Evolutionary conservation across 2,888 invertebrate genomes (phyloP), one percentile per base, ranked within the genome.

Genomic region (Metacarcinus magister): DNA sequence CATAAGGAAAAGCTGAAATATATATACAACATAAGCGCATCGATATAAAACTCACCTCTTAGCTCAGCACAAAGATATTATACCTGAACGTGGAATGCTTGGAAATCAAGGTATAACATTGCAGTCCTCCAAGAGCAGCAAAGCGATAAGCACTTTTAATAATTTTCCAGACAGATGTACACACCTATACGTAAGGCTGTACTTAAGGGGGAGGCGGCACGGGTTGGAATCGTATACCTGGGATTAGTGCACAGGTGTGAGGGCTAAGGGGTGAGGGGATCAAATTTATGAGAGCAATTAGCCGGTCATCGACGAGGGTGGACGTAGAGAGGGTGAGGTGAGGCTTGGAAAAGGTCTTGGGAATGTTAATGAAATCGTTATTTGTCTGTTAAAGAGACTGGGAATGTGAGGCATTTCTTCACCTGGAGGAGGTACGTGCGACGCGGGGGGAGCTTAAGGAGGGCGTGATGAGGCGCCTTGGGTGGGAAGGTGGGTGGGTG

Each of bases 351-450:
- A 32, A 82, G 82, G 82, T 23, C 82, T 82, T 32, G 32, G 82
- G 82, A 82, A 82, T 82, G 82, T 82, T 82, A 82, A 82, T 82
- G 28, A 82, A 82, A 82, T 8, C 28, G 82, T 82, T 82, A 82
- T 82, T 82, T 82, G 82, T 82, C 82, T 82, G 32, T 8, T 82
- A 32, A 32, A 28, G 28, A 82, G 82, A 23, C 82, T 82, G 10
- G 32, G 82, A 82, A 82, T 82, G 19, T 32, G 32, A 82, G 32
- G 32, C 82, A 82, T 82, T 28, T 82, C 28, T 32, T 32, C 19
- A 32, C 32, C 5, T 2, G 82, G 13, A 82, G 82, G 32, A 82
- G 28, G 10, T 67, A 23, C n/a, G 67, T 19, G n/a, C 5, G 23
- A 67, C 19, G 67, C 19, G 23, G 67, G 82, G 75, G 28, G 28